Conservation (phyloP, 2,113 vertebrate species). For the Ptilonorhynchus violaceus region DNA sequence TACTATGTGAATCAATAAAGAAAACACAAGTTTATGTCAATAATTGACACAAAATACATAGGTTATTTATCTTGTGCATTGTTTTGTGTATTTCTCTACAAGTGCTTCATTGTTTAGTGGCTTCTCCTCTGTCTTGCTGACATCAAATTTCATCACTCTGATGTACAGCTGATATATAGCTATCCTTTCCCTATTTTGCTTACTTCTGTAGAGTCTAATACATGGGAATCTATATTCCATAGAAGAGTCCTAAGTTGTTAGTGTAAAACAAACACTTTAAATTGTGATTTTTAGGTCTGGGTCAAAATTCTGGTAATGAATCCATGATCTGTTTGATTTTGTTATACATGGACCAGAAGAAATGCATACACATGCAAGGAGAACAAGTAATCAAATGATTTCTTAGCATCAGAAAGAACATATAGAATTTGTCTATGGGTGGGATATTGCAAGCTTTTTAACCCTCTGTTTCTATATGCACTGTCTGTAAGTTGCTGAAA, state of each 20-base stretch:
- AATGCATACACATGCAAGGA: background rate
- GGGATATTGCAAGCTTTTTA: background rate
- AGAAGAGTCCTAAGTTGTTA: background rate
- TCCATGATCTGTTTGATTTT: background rate
- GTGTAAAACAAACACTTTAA: background rate
- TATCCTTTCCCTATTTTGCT: background rate
- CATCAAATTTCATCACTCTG: background rate
- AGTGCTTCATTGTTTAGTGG: background rate
- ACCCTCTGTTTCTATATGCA: background rate
- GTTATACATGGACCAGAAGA: background rate
- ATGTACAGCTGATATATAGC: background rate
- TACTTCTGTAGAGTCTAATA: background rate
- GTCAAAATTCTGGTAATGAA: background rate
- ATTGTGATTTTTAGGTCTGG: background rate
- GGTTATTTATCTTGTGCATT: background rate
- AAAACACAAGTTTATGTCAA: background rate
- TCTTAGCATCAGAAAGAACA: background rate
- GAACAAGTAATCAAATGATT: fast-evolving
- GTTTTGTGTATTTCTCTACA: background rate
- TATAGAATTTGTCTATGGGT: background rate
- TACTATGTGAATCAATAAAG: background rate
- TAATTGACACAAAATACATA: background rate
- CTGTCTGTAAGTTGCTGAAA: background rate
- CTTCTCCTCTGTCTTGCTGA: background rate
- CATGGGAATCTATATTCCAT: background rate